Conservation (phyloP, 2,888 invertebrate genomes). For the Lamellibrachia satsuma region DNA sequence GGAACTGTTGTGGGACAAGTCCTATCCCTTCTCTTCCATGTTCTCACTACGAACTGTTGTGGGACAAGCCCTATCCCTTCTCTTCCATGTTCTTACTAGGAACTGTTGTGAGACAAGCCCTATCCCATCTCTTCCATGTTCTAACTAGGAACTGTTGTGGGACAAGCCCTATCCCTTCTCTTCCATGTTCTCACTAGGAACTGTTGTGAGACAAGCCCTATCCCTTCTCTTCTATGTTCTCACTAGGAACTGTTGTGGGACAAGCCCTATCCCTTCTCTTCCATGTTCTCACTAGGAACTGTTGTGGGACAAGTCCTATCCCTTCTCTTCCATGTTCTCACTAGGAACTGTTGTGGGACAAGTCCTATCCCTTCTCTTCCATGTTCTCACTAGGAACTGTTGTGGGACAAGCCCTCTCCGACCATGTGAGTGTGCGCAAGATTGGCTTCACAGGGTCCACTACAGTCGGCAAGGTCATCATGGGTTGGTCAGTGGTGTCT, state of each 20-base stretch:
- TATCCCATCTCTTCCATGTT: conserved; percentile 69
- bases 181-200: too few relatives aligned
- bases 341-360: not conserved
- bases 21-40: too few relatives aligned
- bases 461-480: conserved; percentile 87
- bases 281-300: not conserved
- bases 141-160: too few relatives aligned
- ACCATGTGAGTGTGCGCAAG: conserved; percentile 86
- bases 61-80: not conserved
- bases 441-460: conserved; percentile 97
- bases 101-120: conserved; percentile 82
- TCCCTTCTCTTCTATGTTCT: too few relatives aligned
- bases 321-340: too few relatives aligned
- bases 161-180: too few relatives aligned
- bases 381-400: conserved; percentile 70
- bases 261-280: not conserved
- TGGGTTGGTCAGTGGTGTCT: conserved; percentile 73
- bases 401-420: conserved; percentile 86
- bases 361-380: not conserved
- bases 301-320: too few relatives aligned
- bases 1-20: too few relatives aligned
- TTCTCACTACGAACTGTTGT: not conserved
- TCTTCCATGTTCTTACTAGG: conserved; percentile 67
- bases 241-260: too few relatives aligned
- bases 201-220: too few relatives aligned